Conservation (phyloP, 2,113 vertebrate species). For the Regulus satrapa region DNA sequence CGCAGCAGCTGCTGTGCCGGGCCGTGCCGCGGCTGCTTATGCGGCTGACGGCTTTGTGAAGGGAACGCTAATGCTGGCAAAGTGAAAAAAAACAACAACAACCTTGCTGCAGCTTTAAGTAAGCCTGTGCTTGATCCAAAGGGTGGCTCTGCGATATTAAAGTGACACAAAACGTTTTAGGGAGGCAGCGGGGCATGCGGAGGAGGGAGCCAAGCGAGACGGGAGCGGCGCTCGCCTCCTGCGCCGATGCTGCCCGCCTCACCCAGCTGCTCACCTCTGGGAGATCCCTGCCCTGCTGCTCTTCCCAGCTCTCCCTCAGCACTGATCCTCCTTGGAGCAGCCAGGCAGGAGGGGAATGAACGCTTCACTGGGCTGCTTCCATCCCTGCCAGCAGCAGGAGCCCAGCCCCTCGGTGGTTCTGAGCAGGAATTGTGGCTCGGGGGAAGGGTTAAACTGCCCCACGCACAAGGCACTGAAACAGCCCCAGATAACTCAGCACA, state of each 20-base stretch:
- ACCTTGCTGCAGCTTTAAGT: background rate
- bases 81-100: background rate
- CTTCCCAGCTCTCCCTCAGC: background rate
- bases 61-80: background rate
- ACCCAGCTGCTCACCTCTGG: background rate
- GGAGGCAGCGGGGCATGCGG: background rate
- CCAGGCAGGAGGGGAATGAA: background rate
- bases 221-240: background rate
- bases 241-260: background rate
- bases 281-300: background rate
- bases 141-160: background rate
- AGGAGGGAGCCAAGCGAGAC: background rate
- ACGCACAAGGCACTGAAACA: background rate
- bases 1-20: background rate
- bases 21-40: background rate
- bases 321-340: background rate
- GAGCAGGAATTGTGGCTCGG: background rate
- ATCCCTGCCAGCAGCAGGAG: fast-evolving
- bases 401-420: fast-evolving
- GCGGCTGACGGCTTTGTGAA: background rate
- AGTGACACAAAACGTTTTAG: background rate
- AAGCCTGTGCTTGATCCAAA: background rate
- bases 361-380: background rate
- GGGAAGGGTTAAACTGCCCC: background rate
- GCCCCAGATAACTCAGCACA: background rate